phyloP scores from a whole-genome alignment of 2,113 vertebrate genomes.

The Dunckerocampus dactyliophorus region DNA sequence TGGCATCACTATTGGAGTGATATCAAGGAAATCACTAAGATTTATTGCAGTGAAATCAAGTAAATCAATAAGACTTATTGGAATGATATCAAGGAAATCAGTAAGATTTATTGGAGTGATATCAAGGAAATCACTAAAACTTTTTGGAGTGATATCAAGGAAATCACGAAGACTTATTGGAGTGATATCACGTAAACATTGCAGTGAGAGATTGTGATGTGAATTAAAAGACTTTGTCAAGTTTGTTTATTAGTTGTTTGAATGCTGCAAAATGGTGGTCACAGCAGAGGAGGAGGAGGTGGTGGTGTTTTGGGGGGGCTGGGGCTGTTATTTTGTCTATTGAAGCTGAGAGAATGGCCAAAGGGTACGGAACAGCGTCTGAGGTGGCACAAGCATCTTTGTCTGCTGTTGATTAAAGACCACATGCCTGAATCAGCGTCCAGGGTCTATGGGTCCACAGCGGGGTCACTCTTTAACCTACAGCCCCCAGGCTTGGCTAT shows the following conservation, averaged over 20 bases:
- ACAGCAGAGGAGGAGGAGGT: neutral
- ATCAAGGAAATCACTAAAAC: too few relatives aligned
- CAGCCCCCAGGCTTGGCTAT: constrained; percentile 32
- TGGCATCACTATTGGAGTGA: too few relatives aligned
- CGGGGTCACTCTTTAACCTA: constrained; percentile 48
- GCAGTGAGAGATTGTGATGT: constrained; percentile 35
- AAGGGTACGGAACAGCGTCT: constrained; percentile 12
- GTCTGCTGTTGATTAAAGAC: constrained; percentile 34
- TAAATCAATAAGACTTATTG: too few relatives aligned
- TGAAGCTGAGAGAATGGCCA: neutral
- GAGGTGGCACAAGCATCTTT: constrained; percentile 20
- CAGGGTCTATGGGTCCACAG: constrained; percentile 24
- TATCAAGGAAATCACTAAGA: too few relatives aligned
- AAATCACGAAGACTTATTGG: constrained; percentile 37
- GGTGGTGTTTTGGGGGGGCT: neutral
- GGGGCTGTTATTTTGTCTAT: constrained; percentile 1
- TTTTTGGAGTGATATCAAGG: too few relatives aligned
- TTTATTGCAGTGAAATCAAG: too few relatives aligned
- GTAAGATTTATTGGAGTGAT: too few relatives aligned
- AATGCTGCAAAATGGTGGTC: neutral
- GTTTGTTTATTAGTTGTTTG: constrained; percentile 37
- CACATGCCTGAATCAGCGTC: constrained; percentile 34
- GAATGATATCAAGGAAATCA: too few relatives aligned
- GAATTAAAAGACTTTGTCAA: constrained; percentile 52
- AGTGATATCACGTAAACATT: constrained; percentile 42